Conservation (phyloP, 1,140 invertebrate genomes). For the Drosophila aff. region DNA sequence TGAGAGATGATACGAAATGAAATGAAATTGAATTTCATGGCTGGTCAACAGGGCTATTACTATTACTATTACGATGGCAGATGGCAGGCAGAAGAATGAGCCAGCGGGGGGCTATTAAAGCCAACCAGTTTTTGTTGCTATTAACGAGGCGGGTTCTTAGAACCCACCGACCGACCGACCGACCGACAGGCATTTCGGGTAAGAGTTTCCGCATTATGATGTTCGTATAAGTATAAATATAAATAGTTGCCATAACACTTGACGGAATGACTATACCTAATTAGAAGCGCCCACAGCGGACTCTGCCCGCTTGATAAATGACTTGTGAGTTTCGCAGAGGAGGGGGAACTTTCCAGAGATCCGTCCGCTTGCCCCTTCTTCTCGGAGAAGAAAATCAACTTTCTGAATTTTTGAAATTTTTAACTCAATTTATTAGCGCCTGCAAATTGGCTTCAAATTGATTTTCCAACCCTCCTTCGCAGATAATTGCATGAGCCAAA, state of each 20-base stretch:
- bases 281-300: slow-evolving; percentile 56
- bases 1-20: slow-evolving; percentile 65
- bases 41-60: slow-evolving; percentile 63
- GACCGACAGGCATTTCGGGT: slow-evolving; percentile 38
- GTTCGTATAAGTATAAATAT: slow-evolving; percentile 55
- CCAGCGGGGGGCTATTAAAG: slow-evolving; percentile 63
- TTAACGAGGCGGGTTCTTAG: slow-evolving; percentile 69
- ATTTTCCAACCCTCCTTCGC: slow-evolving; percentile 46
- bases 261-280: slow-evolving; percentile 45
- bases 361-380: background rate
- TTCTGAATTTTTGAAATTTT: slow-evolving; percentile 64
- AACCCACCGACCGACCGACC: slow-evolving; percentile 35
- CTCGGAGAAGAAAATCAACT: slow-evolving; percentile 43
- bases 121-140: slow-evolving; percentile 67
- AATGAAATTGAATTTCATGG: slow-evolving; percentile 78
- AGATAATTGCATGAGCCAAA: slow-evolving; percentile 48
- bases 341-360: background rate
- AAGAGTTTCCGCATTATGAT: slow-evolving; percentile 64
- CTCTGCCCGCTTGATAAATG: slow-evolving; percentile 40
- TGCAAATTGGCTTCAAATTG: slow-evolving; percentile 77
- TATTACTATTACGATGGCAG: slow-evolving; percentile 41
- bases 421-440: slow-evolving; percentile 79
- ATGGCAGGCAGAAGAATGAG: slow-evolving; percentile 31
- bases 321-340: background rate
- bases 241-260: slow-evolving; percentile 63